A percentile compares a stretch with the other conserved stretches of the same genome.
Conservation (phyloP, 2,797 vertebrate species). For the Eupleurogrammus muticus region DNA sequence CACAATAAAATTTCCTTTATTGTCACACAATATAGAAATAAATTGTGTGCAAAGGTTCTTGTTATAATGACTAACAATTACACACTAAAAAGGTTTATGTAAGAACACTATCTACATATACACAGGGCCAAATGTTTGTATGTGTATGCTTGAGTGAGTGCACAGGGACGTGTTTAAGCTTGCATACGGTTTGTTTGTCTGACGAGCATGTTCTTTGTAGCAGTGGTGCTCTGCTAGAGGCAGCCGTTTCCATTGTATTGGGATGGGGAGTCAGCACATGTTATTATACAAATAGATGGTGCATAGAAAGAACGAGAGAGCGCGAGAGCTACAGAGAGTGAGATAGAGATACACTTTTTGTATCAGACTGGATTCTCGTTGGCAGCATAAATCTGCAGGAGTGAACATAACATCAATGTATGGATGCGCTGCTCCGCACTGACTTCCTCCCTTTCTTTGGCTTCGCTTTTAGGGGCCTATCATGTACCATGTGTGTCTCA, state of each 20-base stretch:
- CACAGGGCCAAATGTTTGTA: not conserved
- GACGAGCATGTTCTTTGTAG: conserved; percentile 44
- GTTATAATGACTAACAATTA: conserved; percentile 17
- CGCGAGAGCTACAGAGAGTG: not conserved
- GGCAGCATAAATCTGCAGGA: conserved; percentile 17
- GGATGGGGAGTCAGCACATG: conserved; percentile 70
- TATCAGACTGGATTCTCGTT: conserved; percentile 26
- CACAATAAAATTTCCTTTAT: too few species aligned
- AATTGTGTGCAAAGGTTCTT: not conserved
- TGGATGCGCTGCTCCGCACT: not conserved
- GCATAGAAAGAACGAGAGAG: conserved; percentile 51
- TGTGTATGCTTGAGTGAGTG: conserved; percentile 13
- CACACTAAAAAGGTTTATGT: conserved; percentile 18
- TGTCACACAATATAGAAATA: too few species aligned
- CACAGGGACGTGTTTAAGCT: conserved; percentile 24
- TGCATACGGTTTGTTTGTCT: conserved; percentile 44
- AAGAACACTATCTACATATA: conserved; percentile 3
- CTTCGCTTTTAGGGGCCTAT: conserved; percentile 28
- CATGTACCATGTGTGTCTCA: not conserved
- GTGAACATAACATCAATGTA: conserved; percentile 6
- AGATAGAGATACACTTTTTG: conserved; percentile 25
- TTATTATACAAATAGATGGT: conserved; percentile 53
- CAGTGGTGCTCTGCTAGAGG: conserved; percentile 45
- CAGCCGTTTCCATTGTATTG: conserved; percentile 70
- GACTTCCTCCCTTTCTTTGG: conserved; percentile 8